Conservation (phyloP, 2,888 invertebrate genomes). For the Amaurobius ferox region DNA sequence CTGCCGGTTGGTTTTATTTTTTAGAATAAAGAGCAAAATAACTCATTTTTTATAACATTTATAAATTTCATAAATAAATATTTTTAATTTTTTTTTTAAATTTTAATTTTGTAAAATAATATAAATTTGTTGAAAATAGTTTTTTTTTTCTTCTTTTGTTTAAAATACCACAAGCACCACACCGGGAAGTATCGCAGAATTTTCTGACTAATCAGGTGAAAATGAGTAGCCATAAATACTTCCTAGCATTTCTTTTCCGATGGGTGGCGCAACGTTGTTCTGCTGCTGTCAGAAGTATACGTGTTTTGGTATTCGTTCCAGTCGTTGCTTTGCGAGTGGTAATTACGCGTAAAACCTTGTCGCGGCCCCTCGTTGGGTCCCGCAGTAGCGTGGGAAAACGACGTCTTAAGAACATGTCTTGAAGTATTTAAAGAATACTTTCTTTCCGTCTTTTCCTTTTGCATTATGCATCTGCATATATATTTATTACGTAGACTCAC, state of each 20-base stretch:
- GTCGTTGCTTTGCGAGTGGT: neutral
- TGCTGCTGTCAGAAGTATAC: neutral
- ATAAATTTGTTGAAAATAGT: no score
- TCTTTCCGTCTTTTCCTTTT: neutral
- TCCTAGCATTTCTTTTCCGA: neutral
- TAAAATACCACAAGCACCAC: neutral
- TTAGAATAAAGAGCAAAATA: no score
- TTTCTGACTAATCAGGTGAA: neutral
- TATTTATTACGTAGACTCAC: neutral
- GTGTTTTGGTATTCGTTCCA: conserved; percentile 4
- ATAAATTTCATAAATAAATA: no score
- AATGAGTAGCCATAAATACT: neutral
- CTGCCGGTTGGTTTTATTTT: no score
- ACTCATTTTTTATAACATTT: no score
- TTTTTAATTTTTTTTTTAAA: no score
- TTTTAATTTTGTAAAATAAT: no score
- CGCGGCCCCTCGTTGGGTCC: neutral
- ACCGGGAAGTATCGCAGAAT: neutral
- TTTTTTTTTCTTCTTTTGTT: neutral
- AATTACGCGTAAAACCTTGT: neutral
- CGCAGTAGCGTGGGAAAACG: neutral
- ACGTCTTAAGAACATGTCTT: no score
- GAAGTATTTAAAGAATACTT: no score
- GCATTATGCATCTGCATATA: neutral
- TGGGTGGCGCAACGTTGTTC: neutral